phyloP scores from a whole-genome alignment of 1,140 invertebrate genomes.

The Cylas formicarius region DNA sequence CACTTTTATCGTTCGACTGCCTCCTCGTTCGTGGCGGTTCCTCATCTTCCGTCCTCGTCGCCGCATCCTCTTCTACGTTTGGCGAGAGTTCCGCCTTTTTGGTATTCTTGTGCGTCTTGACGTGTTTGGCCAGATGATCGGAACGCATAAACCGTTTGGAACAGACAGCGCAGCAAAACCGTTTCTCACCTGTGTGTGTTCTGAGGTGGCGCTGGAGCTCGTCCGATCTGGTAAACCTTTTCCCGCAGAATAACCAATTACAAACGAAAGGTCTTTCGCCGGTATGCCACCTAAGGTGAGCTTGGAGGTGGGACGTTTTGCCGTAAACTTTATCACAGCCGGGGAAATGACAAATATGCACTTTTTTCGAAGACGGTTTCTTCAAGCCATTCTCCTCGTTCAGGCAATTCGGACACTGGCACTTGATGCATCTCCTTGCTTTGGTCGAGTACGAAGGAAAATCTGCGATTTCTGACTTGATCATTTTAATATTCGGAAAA shows the following conservation, averaged over 20 bases:
- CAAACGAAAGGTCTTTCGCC: constrained; percentile 72
- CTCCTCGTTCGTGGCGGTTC: neutral
- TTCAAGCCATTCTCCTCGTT: constrained; percentile 57
- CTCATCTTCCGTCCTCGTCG: constrained; percentile 1
- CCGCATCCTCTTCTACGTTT: neutral
- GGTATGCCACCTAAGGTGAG: constrained; percentile 78
- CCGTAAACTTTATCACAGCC: constrained; percentile 89
- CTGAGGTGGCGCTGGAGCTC: constrained; percentile 76
- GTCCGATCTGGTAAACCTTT: constrained; percentile 82
- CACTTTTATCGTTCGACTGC: too few species aligned
- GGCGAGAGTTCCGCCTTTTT: constrained; percentile 23
- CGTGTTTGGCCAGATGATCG: constrained; percentile 78
- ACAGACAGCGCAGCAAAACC: constrained; percentile 67
- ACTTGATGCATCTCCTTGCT: constrained; percentile 42
- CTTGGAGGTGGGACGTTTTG: constrained; percentile 85
- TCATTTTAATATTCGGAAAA: constrained; percentile 27
- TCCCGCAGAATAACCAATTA: constrained; percentile 75
- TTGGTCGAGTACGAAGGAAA: constrained; percentile 30
- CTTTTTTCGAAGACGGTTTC: constrained; percentile 57
- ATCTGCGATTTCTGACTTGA: constrained; percentile 32
- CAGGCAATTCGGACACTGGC: constrained; percentile 65
- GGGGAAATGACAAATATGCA: constrained; percentile 84
- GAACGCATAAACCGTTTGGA: constrained; percentile 75
- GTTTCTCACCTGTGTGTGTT: constrained; percentile 77
- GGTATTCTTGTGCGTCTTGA: constrained; percentile 66